Conservation (phyloP, 2,888 invertebrate genomes). For the Shargacucullia verbasci region DNA sequence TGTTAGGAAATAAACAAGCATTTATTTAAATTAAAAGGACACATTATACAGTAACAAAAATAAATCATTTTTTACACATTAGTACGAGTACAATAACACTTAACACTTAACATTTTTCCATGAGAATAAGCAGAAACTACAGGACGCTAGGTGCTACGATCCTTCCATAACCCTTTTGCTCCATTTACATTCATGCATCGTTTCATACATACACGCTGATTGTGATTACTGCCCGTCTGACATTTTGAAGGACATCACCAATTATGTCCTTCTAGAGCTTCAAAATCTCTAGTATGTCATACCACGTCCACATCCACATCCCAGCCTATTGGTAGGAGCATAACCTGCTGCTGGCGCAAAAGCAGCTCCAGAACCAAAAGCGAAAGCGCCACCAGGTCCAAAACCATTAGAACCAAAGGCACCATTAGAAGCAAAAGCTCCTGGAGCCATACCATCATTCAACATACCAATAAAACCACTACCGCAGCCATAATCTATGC, state of each 20-base stretch:
- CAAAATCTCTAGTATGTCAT: slow-evolving; percentile 1
- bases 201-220: no score
- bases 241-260: no score
- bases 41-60: neutral
- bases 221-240: no score
- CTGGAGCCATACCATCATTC: slow-evolving; percentile 30
- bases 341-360: neutral
- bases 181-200: no score
- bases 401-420: slow-evolving; percentile 13
- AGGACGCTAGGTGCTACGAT: no score
- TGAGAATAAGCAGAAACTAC: no score
- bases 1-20: neutral
- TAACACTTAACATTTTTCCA: no score
- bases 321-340: slow-evolving; percentile 19
- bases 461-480: slow-evolving; percentile 55
- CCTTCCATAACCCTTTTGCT: no score
- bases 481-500: slow-evolving; percentile 68
- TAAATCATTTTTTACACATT: neutral
- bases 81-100: no score
- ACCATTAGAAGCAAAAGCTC: neutral
- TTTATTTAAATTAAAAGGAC: neutral
- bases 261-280: no score
- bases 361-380: slow-evolving; percentile 5
- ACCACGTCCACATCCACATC: slow-evolving; percentile 1
- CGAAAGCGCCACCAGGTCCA: slow-evolving; percentile 11